Conservation (phyloP, 1,140 invertebrate genomes). For the Drosophila lacteicornis region DNA sequence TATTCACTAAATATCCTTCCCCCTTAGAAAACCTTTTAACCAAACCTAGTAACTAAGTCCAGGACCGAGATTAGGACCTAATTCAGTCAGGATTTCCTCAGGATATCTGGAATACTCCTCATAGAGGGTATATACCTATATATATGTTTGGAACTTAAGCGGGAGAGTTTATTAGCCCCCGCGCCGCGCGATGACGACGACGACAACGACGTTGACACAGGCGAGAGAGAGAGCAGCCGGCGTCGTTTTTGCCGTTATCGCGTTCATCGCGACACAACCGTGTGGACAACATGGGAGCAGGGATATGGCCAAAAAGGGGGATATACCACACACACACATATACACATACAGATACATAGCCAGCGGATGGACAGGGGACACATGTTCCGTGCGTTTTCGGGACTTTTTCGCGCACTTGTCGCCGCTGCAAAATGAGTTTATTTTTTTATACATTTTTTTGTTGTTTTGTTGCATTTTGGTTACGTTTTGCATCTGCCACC, state of each 20-base stretch:
- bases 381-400: constrained; percentile 60
- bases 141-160: constrained; percentile 27
- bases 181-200: constrained; percentile 20
- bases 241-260: constrained; percentile 60
- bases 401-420: constrained; percentile 69
- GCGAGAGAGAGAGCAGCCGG: constrained; percentile 40
- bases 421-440: constrained; percentile 52
- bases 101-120: not conserved
- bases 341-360: not conserved
- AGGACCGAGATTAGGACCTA: not conserved
- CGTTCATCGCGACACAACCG: constrained; percentile 58
- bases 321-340: not conserved
- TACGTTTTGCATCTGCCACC: constrained; percentile 52
- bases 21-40: too few species aligned
- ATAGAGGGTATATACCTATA: constrained; percentile 5
- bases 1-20: too few species aligned
- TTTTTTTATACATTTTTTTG: constrained; percentile 15
- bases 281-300: constrained; percentile 38
- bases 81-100: not conserved
- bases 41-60: too few species aligned
- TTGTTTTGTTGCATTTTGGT: constrained; percentile 4
- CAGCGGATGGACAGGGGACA: constrained; percentile 36
- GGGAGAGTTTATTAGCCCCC: constrained; percentile 75
- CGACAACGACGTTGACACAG: constrained; percentile 29
- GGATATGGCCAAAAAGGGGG: constrained; percentile 13